Evolutionary conservation across 2,797 vertebrate species (phyloP).

Genomic region (Halcyon badia): DNA sequence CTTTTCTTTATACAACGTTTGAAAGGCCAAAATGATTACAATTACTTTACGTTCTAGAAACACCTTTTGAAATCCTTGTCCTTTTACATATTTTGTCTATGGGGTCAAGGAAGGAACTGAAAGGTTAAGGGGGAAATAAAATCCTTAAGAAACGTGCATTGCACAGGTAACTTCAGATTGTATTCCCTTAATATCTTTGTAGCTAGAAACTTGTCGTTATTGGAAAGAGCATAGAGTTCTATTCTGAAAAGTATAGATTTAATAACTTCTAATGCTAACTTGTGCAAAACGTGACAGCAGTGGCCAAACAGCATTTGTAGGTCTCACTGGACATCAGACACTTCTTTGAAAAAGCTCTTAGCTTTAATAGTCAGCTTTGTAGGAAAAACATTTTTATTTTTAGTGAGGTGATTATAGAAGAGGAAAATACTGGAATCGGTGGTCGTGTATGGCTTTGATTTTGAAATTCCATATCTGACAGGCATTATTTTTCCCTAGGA

Average conservation of each 20-base stretch:
- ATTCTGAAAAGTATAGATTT: not conserved
- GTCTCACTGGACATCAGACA: not conserved
- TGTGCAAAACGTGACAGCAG: not conserved
- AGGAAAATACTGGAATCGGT: not conserved
- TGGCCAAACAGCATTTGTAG: not conserved
- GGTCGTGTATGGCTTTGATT: not conserved
- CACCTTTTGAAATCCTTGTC: not conserved
- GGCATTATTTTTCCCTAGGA: not conserved
- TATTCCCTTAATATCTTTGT: not conserved
- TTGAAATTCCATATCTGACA: not conserved
- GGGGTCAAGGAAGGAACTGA: not conserved
- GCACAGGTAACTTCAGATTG: not conserved
- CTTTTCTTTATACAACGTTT: not conserved
- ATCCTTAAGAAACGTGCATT: not conserved
- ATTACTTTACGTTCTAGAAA: not conserved
- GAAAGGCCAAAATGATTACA: not conserved
- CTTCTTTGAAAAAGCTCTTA: not conserved
- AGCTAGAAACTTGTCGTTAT: not conserved
- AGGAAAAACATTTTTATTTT: not conserved
- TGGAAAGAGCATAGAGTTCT: not conserved
- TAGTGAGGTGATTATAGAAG: not conserved
- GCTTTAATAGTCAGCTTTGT: conserved; percentile 9
- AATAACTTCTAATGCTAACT: not conserved
- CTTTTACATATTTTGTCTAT: accelerated
- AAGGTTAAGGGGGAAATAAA: not conserved